A percentile compares a stretch with the other conserved stretches of the same genome.
Evolutionary conservation across 2,797 vertebrate genomes (phyloP).

Genomic region (Potorous gilbertii): DNA sequence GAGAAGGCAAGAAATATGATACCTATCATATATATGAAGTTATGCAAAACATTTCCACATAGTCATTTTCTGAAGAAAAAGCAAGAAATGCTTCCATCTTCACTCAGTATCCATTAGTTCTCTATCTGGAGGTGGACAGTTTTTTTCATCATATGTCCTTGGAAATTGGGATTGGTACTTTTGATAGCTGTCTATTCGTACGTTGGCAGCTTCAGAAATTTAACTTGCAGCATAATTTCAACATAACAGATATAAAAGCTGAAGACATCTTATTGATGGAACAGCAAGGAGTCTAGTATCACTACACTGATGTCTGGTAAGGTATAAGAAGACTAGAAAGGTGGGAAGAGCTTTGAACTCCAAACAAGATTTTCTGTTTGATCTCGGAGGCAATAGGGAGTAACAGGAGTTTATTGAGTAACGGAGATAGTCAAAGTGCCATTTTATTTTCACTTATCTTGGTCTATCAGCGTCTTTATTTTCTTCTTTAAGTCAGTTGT

Average conservation of each 20-base stretch:
- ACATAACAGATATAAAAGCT: not conserved
- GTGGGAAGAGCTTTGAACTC: no score
- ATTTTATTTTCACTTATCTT: no score
- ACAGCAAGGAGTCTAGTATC: no score
- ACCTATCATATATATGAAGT: not conserved
- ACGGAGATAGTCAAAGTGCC: no score
- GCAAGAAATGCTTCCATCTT: not conserved
- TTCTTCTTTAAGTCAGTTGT: no score
- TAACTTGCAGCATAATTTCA: not conserved
- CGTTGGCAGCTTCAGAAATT: not conserved
- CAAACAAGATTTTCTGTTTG: no score
- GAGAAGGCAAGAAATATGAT: not conserved
- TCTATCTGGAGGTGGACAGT: not conserved
- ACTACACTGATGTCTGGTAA: no score
- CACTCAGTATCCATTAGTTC: not conserved
- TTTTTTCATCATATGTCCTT: not conserved
- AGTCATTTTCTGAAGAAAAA: not conserved
- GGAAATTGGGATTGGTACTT: not conserved
- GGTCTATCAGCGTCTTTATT: no score
- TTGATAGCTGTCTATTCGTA: not conserved
- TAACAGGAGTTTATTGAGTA: no score
- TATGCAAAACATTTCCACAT: not conserved
- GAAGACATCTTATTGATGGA: not conserved
- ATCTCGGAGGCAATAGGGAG: no score
- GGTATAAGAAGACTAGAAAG: no score